These are phyloP conservation scores for Siderastrea siderea DNA, from an alignment of 92 coral and sea anemone species.

Conservation along the genomic window DNA sequence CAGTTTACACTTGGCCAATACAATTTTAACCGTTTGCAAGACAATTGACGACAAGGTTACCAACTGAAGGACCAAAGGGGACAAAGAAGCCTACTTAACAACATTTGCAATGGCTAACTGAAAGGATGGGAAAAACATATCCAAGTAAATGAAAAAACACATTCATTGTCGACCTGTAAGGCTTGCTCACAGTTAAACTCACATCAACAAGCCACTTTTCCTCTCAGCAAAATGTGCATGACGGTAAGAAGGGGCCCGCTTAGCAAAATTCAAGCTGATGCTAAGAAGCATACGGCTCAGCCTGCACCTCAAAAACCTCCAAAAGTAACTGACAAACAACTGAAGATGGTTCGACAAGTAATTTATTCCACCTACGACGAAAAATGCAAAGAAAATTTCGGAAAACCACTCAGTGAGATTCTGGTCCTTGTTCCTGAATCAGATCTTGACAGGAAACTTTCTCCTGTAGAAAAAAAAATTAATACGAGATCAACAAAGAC, in stretches of 20 bases:
- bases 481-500: conserved; percentile 30
- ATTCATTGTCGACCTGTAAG: no score
- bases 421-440: conserved; percentile 49
- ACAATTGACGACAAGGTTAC: no score
- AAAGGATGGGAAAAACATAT: no score
- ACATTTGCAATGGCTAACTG: no score
- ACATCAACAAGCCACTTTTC: conserved; percentile 36
- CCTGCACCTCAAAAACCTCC: neutral
- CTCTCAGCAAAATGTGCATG: conserved; percentile 21
- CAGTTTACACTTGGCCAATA: conserved; percentile 21
- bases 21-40: conserved; percentile 31
- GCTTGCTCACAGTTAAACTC: conserved; percentile 30
- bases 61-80: no score
- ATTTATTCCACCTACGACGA: conserved; percentile 45
- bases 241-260: conserved; percentile 15
- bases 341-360: conserved; percentile 32
- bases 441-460: conserved; percentile 33
- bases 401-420: conserved; percentile 38
- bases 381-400: conserved; percentile 49
- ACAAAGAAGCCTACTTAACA: no score
- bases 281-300: conserved; percentile 24
- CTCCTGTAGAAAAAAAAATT: conserved; percentile 6
- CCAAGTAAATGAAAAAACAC: no score
- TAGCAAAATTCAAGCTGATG: neutral
- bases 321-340: conserved; percentile 34